A percentile compares a stretch with the other conserved stretches of the same genome.
Evolutionary conservation across 2,888 invertebrate species (phyloP).

Genomic region (Ennomos erosarius): DNA sequence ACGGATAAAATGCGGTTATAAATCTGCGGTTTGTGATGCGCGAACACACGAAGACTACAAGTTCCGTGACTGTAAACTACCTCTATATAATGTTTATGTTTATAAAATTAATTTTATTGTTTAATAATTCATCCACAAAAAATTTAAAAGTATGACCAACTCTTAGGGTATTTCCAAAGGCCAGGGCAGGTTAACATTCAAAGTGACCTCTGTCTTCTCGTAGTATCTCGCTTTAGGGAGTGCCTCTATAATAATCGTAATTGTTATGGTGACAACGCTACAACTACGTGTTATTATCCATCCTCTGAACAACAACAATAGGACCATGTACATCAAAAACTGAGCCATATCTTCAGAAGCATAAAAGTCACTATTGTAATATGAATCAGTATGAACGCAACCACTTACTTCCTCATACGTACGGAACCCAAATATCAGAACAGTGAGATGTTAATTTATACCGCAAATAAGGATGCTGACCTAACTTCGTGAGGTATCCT

Average conservation of each 20-base stretch:
- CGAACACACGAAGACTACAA: conserved; percentile 16
- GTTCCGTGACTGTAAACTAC: conserved; percentile 29
- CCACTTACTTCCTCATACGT: conserved; percentile 15
- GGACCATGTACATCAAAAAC: conserved; percentile 1
- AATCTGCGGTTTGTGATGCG: conserved; percentile 33
- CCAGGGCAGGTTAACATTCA: conserved; percentile 23
- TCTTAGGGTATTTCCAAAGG: conserved; percentile 38
- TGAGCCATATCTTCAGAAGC: conserved; percentile 7
- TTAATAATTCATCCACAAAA: conserved; percentile 7
- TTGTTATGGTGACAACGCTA: conserved; percentile 29
- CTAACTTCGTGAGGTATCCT: conserved; percentile 25
- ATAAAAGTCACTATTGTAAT: conserved; percentile 5
- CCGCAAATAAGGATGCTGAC: conserved; percentile 38
- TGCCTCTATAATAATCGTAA: conserved; percentile 29
- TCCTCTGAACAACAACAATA: not conserved
- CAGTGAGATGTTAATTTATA: conserved; percentile 19
- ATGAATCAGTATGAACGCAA: conserved; percentile 6
- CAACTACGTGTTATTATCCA: not conserved
- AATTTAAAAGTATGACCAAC: conserved; percentile 26
- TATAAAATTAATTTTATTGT: conserved; percentile 6
- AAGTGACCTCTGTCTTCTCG: conserved; percentile 23
- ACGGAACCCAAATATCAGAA: conserved; percentile 23
- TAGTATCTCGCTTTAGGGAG: conserved; percentile 17
- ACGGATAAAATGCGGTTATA: conserved; percentile 32
- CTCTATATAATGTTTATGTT: conserved; percentile 15